Evolutionary conservation across 2,888 invertebrate genomes (phyloP).

Genomic region (Julus scandinavius): DNA sequence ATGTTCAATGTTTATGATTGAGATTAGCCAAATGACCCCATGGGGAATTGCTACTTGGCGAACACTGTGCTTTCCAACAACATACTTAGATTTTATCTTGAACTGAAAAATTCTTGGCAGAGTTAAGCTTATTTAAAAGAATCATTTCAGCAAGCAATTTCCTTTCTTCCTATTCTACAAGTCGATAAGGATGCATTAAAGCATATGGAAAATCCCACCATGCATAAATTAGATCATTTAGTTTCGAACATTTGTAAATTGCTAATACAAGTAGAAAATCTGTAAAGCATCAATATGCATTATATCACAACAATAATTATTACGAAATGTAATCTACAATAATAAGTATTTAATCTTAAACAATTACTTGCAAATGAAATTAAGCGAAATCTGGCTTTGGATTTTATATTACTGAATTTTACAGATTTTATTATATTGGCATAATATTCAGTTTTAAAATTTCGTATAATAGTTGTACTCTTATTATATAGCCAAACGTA

Average conservation of each 20-base stretch:
- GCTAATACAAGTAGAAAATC: no score
- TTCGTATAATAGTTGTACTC: background rate
- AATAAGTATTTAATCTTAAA: background rate
- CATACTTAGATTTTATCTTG: background rate
- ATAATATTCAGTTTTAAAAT: background rate
- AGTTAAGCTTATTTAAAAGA: constrained; percentile 17
- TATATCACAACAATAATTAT: no score
- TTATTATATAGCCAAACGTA: background rate
- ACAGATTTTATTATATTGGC: background rate
- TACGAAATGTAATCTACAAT: no score
- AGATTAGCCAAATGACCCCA: constrained; percentile 30
- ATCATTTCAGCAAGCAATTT: background rate
- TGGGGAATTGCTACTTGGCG: constrained; percentile 13
- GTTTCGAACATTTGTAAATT: no score
- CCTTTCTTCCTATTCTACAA: no score
- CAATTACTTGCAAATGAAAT: background rate
- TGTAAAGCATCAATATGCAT: no score
- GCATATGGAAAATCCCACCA: no score
- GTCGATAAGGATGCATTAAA: no score
- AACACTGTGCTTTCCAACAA: background rate
- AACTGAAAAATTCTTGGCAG: background rate
- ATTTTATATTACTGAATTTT: background rate
- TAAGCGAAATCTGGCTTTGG: background rate
- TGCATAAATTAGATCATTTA: no score
- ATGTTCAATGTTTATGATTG: background rate